Evolutionary conservation across 2,113 vertebrate genomes (phyloP), one percentile per base, ranked within the genome.

Genomic region (Pterophyllum scalare): DNA sequence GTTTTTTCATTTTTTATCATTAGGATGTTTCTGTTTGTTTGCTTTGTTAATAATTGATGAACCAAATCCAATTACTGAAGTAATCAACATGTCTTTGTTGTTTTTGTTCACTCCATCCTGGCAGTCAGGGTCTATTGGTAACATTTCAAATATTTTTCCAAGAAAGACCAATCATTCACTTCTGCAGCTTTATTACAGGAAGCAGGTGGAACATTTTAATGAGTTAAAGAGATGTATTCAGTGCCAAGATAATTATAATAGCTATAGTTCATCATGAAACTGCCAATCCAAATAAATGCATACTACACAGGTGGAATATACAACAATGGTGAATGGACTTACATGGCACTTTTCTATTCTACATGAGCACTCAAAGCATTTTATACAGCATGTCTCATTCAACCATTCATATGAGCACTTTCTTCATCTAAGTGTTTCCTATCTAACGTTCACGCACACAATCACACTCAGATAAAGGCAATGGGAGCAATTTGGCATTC

Each of bases 161-260:
- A 35, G 15, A 28, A 54, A 77, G n/a, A 40, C 24, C 9, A 70
- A 20, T 0, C 15, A 43, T 40, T 76, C 9, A 28, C 4, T 35
- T 28, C 1, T 28, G 2, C 22, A 3, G 3, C 64, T 49, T 72
- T 28, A 40, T 59, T 40, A 11, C 72, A 38, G 43, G 19, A 0
- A 26, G 22, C 33, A 52, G 57, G 40, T 65, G 82, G 82, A 65
- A 81, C 62, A 46, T 79, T 79, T 88, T 59, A 88, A 87, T 72
- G 86, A 84, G 17, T 58, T 20, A 31, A 26, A 59, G 26, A 52
- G 1, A 33, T 3, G 19, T 11, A 49, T 7, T 24, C 0, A 40
- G 64, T 3, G 10, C n/a, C 24, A 24, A 49, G 65, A 28, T 7
- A 28, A 7, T 49, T 43, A 46, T 22, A 67, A 20, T 43, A 6